Evolutionary conservation across 30 jellyfish, hydroid and myxozoan species (phyloP).

Genomic region (Nemopilema nomurai): DNA sequence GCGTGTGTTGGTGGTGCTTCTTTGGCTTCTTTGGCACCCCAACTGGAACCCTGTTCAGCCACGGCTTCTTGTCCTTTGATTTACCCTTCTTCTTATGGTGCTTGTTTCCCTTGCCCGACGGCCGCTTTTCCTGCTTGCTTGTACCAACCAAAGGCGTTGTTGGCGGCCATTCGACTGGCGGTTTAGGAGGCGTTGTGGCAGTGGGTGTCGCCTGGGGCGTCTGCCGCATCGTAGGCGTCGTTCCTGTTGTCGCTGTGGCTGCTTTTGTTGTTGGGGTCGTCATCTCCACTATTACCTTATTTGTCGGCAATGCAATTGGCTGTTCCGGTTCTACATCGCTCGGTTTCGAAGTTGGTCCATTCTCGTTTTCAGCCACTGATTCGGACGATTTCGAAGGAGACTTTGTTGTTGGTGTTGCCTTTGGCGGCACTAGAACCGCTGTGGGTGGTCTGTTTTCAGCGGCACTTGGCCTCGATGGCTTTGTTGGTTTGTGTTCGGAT

Average conservation of each 20-base stretch:
- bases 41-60: slow-evolving; percentile 57
- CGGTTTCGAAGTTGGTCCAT: slow-evolving; percentile 10
- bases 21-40: slow-evolving; percentile 28
- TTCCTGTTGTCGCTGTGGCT: not conserved
- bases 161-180: slow-evolving; percentile 6
- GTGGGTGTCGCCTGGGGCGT: too few relatives aligned
- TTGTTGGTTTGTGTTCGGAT: not conserved
- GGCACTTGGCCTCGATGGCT: not conserved
- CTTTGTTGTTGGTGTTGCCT: not conserved
- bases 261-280: slow-evolving; percentile 8
- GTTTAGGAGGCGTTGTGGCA: slow-evolving; percentile 12
- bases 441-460: slow-evolving; percentile 2
- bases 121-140: slow-evolving; percentile 23
- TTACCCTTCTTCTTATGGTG: slow-evolving; percentile 25
- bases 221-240: not conserved
- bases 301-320: slow-evolving; percentile 30
- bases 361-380: not conserved
- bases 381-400: not conserved
- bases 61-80: slow-evolving; percentile 41
- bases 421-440: not conserved
- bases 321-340: slow-evolving; percentile 24
- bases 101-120: slow-evolving; percentile 9
- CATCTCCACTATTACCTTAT: not conserved
- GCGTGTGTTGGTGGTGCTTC: slow-evolving; percentile 3
- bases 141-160: not conserved